Base-by-base conservation (phyloP, 2,888 invertebrate species). In the Agonopterix subpropinquella region DNA sequence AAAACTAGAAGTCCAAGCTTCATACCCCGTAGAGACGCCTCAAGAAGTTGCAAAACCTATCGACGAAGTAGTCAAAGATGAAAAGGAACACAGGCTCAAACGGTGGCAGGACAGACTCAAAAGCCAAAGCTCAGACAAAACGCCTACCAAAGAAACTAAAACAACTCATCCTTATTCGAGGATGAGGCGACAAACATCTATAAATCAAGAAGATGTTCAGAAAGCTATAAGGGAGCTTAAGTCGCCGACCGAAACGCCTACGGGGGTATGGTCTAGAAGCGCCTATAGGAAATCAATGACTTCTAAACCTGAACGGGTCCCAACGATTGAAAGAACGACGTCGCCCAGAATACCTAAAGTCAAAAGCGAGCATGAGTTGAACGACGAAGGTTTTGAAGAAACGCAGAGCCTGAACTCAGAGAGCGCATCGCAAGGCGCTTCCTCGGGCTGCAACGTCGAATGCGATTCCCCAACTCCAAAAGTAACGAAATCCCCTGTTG, bases 381-480 rank as follows among this genome's bases (percentile, higher is more conserved):
- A 95, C 66, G 96, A 96, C 70, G 96, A 96, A 88, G 96, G 96
- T 8, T 96, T 96, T 67, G 96, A 96, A 73, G 96, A 96, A 82
- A 95, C 95, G 0, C 96, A 96, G 68, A 96, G 95, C 68, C 86
- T 96, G 47, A 94, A 95, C 65, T 96, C 96, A 0, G 96, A 96
- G 72, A 95, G 95, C 7, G 92, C 95, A 2, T 95, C 95, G 44
- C 95, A 95, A 64, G 95, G 95, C 43, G 94, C 95, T 1, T 95
- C 95, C 0, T 95, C 95, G 0, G 91, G 91, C 7, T 93, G 93
- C 59, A 94, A 93, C 64, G 91, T 92, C 1, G 92, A 92, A 57
- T 89, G 90, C 43, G 91, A 91, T 56, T 77, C 85, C 53, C 89
- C 90, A 15, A 80, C 89, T 47, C 80, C 86, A n/a, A 90, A 80